These are phyloP conservation scores for Scomberomorus guttatus DNA, from an alignment of 2,797 vertebrate species.

Conservation along the genomic window DNA sequence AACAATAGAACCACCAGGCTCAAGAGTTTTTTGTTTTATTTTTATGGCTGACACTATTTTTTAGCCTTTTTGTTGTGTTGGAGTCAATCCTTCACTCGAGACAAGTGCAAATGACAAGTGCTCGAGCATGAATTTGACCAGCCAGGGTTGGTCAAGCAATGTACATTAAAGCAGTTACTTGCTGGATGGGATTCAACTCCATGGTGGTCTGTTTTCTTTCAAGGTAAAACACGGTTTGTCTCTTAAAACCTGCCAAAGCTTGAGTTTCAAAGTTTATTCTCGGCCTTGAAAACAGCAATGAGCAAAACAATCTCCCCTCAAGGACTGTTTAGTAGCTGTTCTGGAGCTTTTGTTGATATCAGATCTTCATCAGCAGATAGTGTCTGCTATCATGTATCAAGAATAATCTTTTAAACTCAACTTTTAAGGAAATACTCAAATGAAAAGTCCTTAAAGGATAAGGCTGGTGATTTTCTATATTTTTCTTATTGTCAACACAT, in stretches of 20 bases:
- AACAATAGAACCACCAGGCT: not conserved
- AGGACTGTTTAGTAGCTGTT: not conserved
- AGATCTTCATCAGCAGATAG: not conserved
- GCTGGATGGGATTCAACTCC: not conserved
- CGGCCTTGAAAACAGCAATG: not conserved
- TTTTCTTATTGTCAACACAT: no score
- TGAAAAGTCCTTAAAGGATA: not conserved
- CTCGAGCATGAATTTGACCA: constrained; percentile 13
- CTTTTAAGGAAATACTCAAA: not conserved
- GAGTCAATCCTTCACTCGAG: constrained; percentile 20
- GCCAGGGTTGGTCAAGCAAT: not conserved
- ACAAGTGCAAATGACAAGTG: constrained; percentile 21
- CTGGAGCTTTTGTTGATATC: not conserved
- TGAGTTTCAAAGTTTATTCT: not conserved
- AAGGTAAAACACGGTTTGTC: not conserved
- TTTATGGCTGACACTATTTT: constrained; percentile 6
- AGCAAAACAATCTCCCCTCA: not conserved
- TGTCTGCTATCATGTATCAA: not conserved
- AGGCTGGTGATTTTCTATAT: no score
- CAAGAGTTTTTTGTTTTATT: no score
- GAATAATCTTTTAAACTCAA: not conserved
- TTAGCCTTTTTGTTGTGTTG: not conserved
- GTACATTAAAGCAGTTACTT: not conserved
- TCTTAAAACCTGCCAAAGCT: not conserved
- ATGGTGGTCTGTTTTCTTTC: not conserved